Evolutionary conservation across 2,797 vertebrate species (phyloP).

Genomic region (Buphagus erythrorhynchus): DNA sequence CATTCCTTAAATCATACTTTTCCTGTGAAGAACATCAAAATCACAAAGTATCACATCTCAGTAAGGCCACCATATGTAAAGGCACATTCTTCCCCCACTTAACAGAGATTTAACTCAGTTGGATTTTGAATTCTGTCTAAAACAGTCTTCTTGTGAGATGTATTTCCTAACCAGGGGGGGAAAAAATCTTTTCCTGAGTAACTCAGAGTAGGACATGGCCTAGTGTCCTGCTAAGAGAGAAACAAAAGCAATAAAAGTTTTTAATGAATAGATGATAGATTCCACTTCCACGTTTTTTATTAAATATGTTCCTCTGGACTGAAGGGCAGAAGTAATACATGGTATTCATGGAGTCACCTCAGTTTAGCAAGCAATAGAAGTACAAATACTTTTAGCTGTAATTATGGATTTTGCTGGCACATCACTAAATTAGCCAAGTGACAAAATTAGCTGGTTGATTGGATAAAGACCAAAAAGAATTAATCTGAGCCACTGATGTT

Average conservation of each 20-base stretch:
- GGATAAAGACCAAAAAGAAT: conserved; percentile 54
- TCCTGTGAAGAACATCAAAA: not conserved
- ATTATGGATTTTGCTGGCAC: conserved; percentile 54
- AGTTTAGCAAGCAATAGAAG: conserved; percentile 8
- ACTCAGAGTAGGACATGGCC: not conserved
- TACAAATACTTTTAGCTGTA: conserved; percentile 34
- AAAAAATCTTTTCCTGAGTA: not conserved
- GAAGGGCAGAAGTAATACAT: not conserved
- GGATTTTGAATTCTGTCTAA: not conserved
- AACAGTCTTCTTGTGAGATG: not conserved
- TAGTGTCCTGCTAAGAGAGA: not conserved
- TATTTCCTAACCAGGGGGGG: not conserved
- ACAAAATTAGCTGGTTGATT: conserved; percentile 51
- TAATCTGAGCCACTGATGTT: conserved; percentile 39
- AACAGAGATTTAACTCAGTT: not conserved
- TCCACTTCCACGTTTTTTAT: not conserved
- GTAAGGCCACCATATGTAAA: not conserved
- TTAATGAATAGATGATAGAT: not conserved
- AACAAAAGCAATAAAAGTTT: not conserved
- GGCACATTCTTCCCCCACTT: not conserved
- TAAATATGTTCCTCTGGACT: not conserved
- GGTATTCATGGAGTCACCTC: conserved; percentile 17
- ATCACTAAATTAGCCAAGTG: conserved; percentile 59
- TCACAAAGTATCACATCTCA: not conserved
- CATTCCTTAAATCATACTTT: not conserved